Percentiles rank a stretch among this genome's conserved stretches.
Conservation (phyloP, 2,113 vertebrate genomes). For the human (Homo sapiens) region GRCh38 chr2:41548001-41548500, state of each 20-base stretch:
- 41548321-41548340: not conserved
- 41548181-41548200: not conserved
- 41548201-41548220: not conserved
- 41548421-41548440: not conserved
- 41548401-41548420: not conserved
- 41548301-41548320: not conserved
- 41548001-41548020: not conserved
- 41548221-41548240: not conserved
- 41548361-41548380: not conserved
- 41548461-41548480: not conserved
- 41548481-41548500: constrained; percentile 7
- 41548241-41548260: not conserved
- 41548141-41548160: not conserved
- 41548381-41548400: not conserved
- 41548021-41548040: not conserved
- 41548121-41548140: not conserved
- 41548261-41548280: not conserved
- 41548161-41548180: not conserved
- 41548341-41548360: not conserved
- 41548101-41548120: not conserved
- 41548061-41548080: not conserved
- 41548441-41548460: not conserved
- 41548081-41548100: not conserved
- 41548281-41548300: not conserved
- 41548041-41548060: not conserved